Base-by-base conservation (phyloP, 2,113 vertebrate species). In the Ochotona curzoniae region DNA sequence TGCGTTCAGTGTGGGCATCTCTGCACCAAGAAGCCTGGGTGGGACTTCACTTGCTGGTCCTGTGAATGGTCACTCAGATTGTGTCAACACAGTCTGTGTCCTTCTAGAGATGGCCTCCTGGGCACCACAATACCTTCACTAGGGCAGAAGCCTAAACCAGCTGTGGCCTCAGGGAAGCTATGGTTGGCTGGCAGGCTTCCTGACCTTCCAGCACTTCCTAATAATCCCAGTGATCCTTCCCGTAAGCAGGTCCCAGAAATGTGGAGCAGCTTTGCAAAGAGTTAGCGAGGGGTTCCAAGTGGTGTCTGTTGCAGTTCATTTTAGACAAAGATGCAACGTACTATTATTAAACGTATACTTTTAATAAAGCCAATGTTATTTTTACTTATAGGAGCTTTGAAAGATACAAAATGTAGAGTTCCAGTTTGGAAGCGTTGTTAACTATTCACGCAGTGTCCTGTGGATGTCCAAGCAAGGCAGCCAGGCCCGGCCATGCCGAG, bases 381-480 rank as follows among this genome's bases (percentile, higher is more conserved):
- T 97, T 98, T 98, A 98, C 98, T 98, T 98, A 98, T 98, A 99
- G 98, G 98, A 98, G 98, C 98, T 98, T 98, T 98, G 98, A 97
- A 98, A 98, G 98, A 98, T 98, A 98, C 98, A 98, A 98, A 98
- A 98, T 98, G 98, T 98, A 98, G 98, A 98, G 96, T 98, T 98
- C 98, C 98, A 98, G 98, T 98, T 98, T 97, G 97, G 97, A 98
- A 98, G 98, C 97, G 1, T 93, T 98, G 70, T 44, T 95, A 96
- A 98, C 98, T 98, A 97, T 98, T 98, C 98, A 98, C 97, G 98
- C 95, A 64, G 97, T 97, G 97, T 97, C 97, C 97, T 98, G 97
- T 97, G 96, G 87, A 95, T 96, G 96, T 93, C 97, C 94, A 95
- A 98, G 97, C 96, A 97, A 97, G 96, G 97, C 97, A 95, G 97